Conservation (phyloP, 2,113 vertebrate species). For the Columba janthina region DNA sequence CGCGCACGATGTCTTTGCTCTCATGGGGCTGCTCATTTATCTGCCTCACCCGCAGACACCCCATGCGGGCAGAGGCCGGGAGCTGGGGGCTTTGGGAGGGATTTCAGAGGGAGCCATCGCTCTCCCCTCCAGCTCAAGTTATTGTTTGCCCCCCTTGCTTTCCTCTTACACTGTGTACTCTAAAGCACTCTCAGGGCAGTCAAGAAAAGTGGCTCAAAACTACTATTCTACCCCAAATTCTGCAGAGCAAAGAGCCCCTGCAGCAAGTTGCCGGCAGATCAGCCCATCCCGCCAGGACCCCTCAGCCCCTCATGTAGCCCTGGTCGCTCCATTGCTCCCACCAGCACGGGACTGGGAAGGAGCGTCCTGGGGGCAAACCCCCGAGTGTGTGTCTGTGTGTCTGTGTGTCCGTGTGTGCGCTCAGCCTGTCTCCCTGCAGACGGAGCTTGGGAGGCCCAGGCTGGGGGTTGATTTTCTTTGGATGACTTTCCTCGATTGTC, state of each 20-base stretch:
- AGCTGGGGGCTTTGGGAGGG: neutral
- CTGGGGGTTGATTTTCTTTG: conserved; percentile 50
- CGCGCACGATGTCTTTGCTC: neutral
- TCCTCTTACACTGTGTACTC: neutral
- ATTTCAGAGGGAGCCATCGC: neutral
- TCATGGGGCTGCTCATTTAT: neutral
- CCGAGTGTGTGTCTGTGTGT: neutral
- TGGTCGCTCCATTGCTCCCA: rapidly evolving
- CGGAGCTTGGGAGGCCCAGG: conserved; percentile 26
- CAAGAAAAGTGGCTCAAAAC: neutral
- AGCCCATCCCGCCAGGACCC: neutral
- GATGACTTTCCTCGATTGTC: conserved; percentile 56
- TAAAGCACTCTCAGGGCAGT: neutral
- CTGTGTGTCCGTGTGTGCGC: neutral
- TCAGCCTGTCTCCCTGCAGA: conserved; percentile 14
- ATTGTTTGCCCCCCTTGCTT: neutral
- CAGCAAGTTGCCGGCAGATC: neutral
- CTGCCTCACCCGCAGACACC: neutral
- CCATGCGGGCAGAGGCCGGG: neutral
- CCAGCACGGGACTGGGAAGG: neutral
- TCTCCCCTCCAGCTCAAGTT: neutral
- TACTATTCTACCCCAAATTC: neutral
- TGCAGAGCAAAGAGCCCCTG: neutral
- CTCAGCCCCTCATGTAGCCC: neutral
- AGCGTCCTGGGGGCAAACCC: neutral